Evolutionary conservation across 2,888 invertebrate species (phyloP), one percentile per base, ranked within the genome.

Genomic region (Hartigia nigra): DNA sequence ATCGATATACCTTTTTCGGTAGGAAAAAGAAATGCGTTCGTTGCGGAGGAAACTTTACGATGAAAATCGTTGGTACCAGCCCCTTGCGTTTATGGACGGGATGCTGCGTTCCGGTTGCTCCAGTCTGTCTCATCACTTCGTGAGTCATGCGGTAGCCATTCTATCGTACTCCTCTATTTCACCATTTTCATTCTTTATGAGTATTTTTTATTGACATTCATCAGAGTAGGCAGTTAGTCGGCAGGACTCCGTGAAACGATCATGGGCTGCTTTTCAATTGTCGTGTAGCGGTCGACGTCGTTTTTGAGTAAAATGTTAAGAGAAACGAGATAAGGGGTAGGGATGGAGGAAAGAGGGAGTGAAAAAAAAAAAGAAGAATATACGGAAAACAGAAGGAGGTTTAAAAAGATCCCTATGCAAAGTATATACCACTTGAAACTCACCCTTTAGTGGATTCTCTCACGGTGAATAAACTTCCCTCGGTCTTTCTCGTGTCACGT

Each of bases 251-350:
- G 55, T 55, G 55, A 55, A 55, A 55, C 55, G 55, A 55, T 55
- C 55, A 23, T 55, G 55, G 55, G 55, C 55, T 55, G 55, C 23
- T 55, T 55, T 55, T 55, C 55, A 55, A 23, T 23, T 55, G 55
- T 55, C 23, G 55, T 55, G 55, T 55, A 5, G 55, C 55, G 55
- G 23, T 55, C 55, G 55, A 9, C 23, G 55, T 23, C 14, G 55
- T 55, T 23, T 55, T 55, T 23, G 55, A 55, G 23, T 9, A 23
- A 55, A 55, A 23, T 9, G 55, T 23, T 72, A 37, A 32, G 74
- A 55, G 75, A 75, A 39, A 35, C 36, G 69, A 75, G 74, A 69
- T 39, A 69, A 72, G 37, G 70, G 72, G 72, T 31, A 39, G 70
- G 70, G 12, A 70, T 37, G 14, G 55, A n/a, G 69, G 12, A 35